Conservation (phyloP, 2,797 vertebrate genomes). For the Thaleichthys pacificus region DNA sequence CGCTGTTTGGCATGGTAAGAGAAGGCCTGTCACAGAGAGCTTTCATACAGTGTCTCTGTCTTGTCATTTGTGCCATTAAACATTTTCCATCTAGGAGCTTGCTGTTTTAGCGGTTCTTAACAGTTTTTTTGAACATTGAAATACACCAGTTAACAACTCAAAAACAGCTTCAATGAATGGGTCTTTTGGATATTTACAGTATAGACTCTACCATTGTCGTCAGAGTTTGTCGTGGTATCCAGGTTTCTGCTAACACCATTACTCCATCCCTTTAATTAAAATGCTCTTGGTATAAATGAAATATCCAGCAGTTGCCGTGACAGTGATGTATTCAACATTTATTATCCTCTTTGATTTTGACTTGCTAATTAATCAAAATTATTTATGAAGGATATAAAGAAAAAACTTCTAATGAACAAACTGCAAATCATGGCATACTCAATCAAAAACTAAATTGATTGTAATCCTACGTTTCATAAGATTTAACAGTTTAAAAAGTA, state of each 20-base stretch:
- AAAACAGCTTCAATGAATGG: no score
- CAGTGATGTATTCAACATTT: slow-evolving; percentile 83
- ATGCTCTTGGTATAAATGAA: slow-evolving; percentile 77
- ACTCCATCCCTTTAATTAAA: slow-evolving; percentile 77
- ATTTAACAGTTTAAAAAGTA: no score
- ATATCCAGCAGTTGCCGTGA: slow-evolving; percentile 78
- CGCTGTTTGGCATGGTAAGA: slow-evolving; percentile 34
- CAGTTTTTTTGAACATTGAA: no score
- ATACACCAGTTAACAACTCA: no score
- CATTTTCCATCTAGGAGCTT: no score
- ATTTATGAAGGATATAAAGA: slow-evolving; percentile 77
- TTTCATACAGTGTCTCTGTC: no score
- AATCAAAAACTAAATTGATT: slow-evolving; percentile 47
- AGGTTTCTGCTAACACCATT: slow-evolving; percentile 53
- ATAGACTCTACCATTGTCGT: no score
- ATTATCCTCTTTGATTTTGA: slow-evolving; percentile 82
- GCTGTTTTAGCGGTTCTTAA: no score
- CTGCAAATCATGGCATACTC: slow-evolving; percentile 66
- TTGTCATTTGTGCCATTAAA: no score
- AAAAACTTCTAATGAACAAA: slow-evolving; percentile 69
- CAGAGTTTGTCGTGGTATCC: slow-evolving; percentile 10
- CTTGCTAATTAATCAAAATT: slow-evolving; percentile 85
- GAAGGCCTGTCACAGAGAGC: no score
- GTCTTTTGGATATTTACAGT: no score
- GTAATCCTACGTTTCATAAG: no score